Evolutionary conservation across 2,797 vertebrate species (phyloP), one percentile per base, ranked within the genome.

Genomic region (Nasua narica): DNA sequence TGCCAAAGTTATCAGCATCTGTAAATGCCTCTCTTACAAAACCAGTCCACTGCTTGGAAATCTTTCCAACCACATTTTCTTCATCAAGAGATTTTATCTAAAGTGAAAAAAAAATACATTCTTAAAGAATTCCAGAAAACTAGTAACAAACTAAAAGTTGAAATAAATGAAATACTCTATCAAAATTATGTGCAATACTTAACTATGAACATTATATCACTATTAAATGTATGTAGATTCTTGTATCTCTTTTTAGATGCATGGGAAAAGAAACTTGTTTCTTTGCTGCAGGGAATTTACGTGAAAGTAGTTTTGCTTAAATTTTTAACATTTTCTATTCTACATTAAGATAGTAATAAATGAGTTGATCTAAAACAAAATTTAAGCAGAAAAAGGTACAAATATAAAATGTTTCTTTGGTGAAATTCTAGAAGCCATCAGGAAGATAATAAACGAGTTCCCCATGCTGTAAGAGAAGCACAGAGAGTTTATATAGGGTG

Each of bases 11-110:
- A 97, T 99, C 99, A 0, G 98, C 60, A 32, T 99, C 99, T 18
- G 99, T 99, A 87, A 98, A 99, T 0, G 94, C 52, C 94, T 99
- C 99, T 92, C 54, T 98, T 76, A 99, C 0, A 54, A 99, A 3
- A 3, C 99, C 99, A n/a, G 97, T 97, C 99, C 99, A 99, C 65
- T 99, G 99, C 95, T 99, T 99, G 37, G 98, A 98, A 96, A 99
- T 99, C 89, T 83, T 98, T 84, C 99, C 99, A 89, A 99, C 97
- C 4, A 81, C 14, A 35, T 19, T 12, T 19, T 89, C 92, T 94
- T 99, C 99, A 94, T 99, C 99, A 91, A 98, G 2, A 62, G 99
- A 99, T 92, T 85, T 98, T 78, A 99, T 98, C 99, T 99, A 94
- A 88, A 76, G 92, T 54, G 10, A 43, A 77, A 96, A 96, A 35